Base-by-base conservation (phyloP, 1,140 invertebrate genomes). In the Onthophagus taurus region DNA sequence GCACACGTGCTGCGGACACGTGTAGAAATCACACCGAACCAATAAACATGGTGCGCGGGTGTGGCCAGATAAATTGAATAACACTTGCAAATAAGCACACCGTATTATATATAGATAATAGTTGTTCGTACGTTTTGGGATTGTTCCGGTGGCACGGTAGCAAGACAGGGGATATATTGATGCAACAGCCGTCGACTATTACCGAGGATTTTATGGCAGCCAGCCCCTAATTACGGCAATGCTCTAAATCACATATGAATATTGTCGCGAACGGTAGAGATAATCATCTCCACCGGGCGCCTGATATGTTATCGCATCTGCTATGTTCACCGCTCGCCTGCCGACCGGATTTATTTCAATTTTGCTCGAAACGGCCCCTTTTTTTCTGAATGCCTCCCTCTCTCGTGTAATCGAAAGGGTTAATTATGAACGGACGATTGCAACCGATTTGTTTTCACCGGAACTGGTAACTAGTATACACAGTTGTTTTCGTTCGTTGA, bases 31-130 rank as follows among this genome's bases (percentile, higher is more conserved):
- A 57, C 58, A 59, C 51, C 42, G 47, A 49, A 43, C 57, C 57
- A 59, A 61, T 61, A 61, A 61, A 61, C 58, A 61, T 59, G 48
- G 45, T 51, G 48, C 57, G 55, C 59, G 59, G 53, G 53, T 56
- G 57, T 52, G 57, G 59, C 49, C 55, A 56, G 57, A 61, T 61
- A 61, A 61, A 61, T 61, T 61, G 57, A 58, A 61, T 59, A 61
- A 61, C 59, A 61, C 57, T 61, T 61, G 59, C 59, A 55, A 59
- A 59, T 61, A 61, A 61, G 59, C 55, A 54, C 59, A 53, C 39
- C 26, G 21, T 39, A 42, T 44, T 33, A 42, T 21, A 37, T 23
- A 37, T 16, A 26, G 7, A 7, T 7, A 26, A 26, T n/a, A n/a
- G n/a, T 7, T 21, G 35, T 21, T 21, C 35, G 35, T 21, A 37